Percentiles rank a stretch among this genome's conserved stretches.
Evolutionary conservation across 2,113 vertebrate species (phyloP).

Genomic region (rabbit (Oryctolagus cuniculus)): mOryCun1.1 NC_091441.1:89318501-89319000

Average conservation of each 20-base stretch:
- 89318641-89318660: background rate
- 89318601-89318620: background rate
- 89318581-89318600: background rate
- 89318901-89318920: too few species aligned
- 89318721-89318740: background rate
- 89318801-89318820: background rate
- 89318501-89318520: conserved; percentile 17
- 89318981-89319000: background rate
- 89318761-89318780: background rate
- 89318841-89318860: too few species aligned
- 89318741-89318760: background rate
- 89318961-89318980: too few species aligned
- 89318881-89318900: too few species aligned
- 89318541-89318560: background rate
- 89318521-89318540: background rate
- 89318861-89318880: too few species aligned
- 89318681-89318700: background rate
- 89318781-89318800: background rate
- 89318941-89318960: too few species aligned
- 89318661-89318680: background rate
- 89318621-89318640: background rate
- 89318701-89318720: background rate
- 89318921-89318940: too few species aligned
- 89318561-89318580: background rate
- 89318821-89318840: background rate